These are phyloP conservation scores for Pogonus chalceus DNA, from an alignment of 1,140 invertebrate genomes.

Conservation along the genomic window DNA sequence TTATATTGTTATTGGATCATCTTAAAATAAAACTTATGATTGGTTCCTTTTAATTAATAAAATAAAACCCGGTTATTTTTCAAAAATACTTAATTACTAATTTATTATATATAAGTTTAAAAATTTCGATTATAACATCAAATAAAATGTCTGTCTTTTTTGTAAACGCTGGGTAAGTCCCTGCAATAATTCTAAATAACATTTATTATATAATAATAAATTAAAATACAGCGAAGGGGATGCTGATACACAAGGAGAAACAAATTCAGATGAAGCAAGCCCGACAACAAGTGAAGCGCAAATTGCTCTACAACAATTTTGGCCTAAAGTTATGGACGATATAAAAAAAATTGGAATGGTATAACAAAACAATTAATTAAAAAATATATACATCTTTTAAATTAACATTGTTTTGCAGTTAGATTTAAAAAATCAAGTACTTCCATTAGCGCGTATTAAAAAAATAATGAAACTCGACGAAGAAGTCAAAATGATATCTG, in stretches of 20 bases:
- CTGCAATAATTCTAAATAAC: too few relatives aligned
- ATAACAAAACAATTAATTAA: slow-evolving; percentile 10
- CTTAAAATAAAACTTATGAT: not conserved
- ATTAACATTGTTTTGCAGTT: slow-evolving; percentile 37
- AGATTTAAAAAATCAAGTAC: slow-evolving; percentile 81
- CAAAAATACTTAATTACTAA: slow-evolving; percentile 7
- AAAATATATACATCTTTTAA: not conserved
- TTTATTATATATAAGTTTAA: too few relatives aligned
- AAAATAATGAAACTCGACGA: slow-evolving; percentile 99
- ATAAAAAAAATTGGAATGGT: slow-evolving; percentile 52
- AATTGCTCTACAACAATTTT: slow-evolving; percentile 57
- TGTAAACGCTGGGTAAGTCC: slow-evolving; percentile 30
- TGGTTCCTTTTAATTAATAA: not conserved
- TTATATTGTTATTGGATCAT: not conserved
- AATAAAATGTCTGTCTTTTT: slow-evolving; percentile 38
- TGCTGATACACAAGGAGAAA: slow-evolving; percentile 20
- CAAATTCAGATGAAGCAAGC: slow-evolving; percentile 25
- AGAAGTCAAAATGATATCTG: slow-evolving; percentile 99
- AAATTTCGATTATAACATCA: too few relatives aligned
- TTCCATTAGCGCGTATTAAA: slow-evolving; percentile 94
- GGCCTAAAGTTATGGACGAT: slow-evolving; percentile 67
- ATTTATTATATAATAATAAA: slow-evolving; percentile 3
- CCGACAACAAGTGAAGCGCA: slow-evolving; percentile 47
- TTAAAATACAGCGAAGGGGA: slow-evolving; percentile 16
- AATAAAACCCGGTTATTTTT: not conserved